Evolutionary conservation across 2,888 invertebrate species (phyloP).

Genomic region (Cremastinae sp.): DNA sequence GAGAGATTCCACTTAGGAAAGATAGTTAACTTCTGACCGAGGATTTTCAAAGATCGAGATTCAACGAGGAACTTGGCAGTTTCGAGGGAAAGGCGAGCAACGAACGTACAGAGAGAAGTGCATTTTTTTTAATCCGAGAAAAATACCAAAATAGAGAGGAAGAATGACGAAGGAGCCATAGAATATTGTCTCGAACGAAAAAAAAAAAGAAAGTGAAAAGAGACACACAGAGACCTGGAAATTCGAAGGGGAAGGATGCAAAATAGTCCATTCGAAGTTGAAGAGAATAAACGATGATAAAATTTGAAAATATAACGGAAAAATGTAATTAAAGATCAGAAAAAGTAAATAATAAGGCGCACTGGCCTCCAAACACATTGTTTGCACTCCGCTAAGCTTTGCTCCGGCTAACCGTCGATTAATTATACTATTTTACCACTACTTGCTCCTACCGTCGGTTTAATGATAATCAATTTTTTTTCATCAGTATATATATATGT

Average conservation of each 20-base stretch:
- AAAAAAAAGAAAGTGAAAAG: slow-evolving; percentile 60
- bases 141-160: slow-evolving; percentile 20
- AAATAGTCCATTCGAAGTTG: slow-evolving; percentile 52
- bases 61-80: slow-evolving; percentile 3
- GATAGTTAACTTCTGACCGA: slow-evolving; percentile 16
- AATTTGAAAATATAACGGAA: slow-evolving; percentile 49
- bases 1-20: slow-evolving; percentile 1
- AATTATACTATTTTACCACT: slow-evolving; percentile 71
- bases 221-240: slow-evolving; percentile 57
- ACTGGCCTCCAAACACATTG: slow-evolving; percentile 94
- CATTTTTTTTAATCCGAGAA: no score
- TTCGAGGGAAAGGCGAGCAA: not conserved
- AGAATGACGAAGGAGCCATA: slow-evolving; percentile 20
- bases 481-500: slow-evolving; percentile 51
- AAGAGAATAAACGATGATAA: no score
- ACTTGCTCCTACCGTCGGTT: slow-evolving; percentile 64
- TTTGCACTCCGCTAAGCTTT: slow-evolving; percentile 87
- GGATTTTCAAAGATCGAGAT: slow-evolving; percentile 15
- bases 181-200: slow-evolving; percentile 54
- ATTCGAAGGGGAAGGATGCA: slow-evolving; percentile 49
- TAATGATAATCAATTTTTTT: slow-evolving; percentile 66
- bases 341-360: slow-evolving; percentile 74
- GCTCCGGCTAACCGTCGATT: slow-evolving; percentile 74
- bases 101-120: slow-evolving; percentile 1
- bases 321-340: slow-evolving; percentile 51